Evolutionary conservation across 2,888 invertebrate genomes (phyloP).

Genomic region (Mythimna loreyi): DNA sequence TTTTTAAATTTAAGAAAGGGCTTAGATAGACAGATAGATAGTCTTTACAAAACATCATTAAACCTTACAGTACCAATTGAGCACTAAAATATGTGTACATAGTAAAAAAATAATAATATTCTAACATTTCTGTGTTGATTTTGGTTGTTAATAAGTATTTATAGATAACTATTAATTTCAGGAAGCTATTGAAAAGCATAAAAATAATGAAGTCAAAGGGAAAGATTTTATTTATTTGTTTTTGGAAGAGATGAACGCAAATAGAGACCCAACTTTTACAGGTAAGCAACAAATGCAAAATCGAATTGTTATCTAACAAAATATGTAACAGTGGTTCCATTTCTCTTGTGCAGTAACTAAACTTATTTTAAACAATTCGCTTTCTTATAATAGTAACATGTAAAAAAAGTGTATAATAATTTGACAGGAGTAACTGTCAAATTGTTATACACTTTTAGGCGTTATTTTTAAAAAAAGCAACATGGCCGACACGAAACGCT

Average conservation of each 20-base stretch:
- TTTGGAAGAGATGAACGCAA: slow-evolving; percentile 89
- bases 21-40: no score
- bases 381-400: no score
- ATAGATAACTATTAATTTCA: slow-evolving; percentile 60
- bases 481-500: neutral
- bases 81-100: neutral
- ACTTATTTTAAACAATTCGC: no score
- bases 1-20: no score
- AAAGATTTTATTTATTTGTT: slow-evolving; percentile 92
- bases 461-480: neutral
- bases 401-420: no score
- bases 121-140: neutral
- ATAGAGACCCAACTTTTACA: slow-evolving; percentile 79
- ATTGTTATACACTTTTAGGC: no score
- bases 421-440: no score
- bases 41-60: no score
- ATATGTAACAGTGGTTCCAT: no score
- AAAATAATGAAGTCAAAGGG: slow-evolving; percentile 77
- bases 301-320: no score
- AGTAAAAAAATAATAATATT: neutral
- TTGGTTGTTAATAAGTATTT: neutral
- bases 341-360: no score
- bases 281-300: slow-evolving; percentile 62
- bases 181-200: slow-evolving; percentile 90
- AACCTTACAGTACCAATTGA: no score